Evolutionary conservation across 2,888 invertebrate genomes (phyloP), one percentile per base, ranked within the genome.

Genomic region (Neelides folsomi): DNA sequence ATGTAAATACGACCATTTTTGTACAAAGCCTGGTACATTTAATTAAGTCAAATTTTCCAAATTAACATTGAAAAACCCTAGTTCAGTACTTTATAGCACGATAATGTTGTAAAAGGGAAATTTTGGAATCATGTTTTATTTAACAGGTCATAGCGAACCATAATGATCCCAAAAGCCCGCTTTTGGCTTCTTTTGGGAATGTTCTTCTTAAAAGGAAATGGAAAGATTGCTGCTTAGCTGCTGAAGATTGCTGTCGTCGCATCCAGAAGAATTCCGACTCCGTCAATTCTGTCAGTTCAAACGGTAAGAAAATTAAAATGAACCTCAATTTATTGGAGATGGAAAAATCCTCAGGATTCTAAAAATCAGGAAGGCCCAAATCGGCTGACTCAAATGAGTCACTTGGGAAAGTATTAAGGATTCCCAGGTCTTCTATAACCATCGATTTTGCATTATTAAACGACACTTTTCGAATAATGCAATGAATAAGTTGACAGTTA

Each of bases 141-240:
- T 47, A 49, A 12, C 52, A 63, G 63, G 49, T 61, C 12, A 39
- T 54, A 16, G 61, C 61, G 13, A 60, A 61, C 49, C 54, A 55
- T 36, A 52, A 56, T 12, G 57, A 59, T 19, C 48, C 50, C 2
- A 49, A 52, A 16, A 54, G 49, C 40, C 56, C 56, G 10, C 41
- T 63, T 9, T 45, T 51, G 48, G 34, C 47, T 16, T 55, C 60
- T 1, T 64, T 64, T 54, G 49, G 49, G 2, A 55, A 39, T 39
- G 53, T 52, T 27, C 51, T 54, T 13, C 52, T 54, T 9, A 35
- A 41, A 40, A 34, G 44, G 16, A 62, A 62, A 19, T 64, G 64
- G 64, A 43, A 50, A 6, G 57, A 56, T n/a, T 64, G 64, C 51
- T 64, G 64, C 42, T 15, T 37, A 15, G 61, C 62, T 35, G 64